Evolutionary conservation across 2,888 invertebrate genomes (phyloP).

Genomic region (Furcula furcula): DNA sequence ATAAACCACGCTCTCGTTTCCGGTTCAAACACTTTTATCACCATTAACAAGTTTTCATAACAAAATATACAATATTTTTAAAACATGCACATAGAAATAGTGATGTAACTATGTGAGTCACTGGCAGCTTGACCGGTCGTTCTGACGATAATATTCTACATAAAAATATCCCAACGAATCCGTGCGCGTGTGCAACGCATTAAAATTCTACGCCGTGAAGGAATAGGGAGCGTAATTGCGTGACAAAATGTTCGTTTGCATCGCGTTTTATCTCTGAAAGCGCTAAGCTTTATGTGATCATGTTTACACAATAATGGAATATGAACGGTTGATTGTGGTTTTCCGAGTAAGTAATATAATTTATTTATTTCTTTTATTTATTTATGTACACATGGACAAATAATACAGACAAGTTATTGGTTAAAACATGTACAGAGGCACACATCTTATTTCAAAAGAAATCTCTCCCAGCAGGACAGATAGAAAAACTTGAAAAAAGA

Average conservation of each 20-base stretch:
- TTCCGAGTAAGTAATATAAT: no score
- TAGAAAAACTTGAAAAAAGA: no score
- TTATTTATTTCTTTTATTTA: no score
- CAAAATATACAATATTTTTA: not conserved
- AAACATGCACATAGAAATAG: not conserved
- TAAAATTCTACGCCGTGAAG: not conserved
- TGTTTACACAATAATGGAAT: not conserved
- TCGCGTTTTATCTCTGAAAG: not conserved
- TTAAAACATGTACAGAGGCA: no score
- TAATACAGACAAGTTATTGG: no score
- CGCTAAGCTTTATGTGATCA: not conserved
- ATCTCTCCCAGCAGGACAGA: no score
- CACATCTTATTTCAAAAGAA: no score
- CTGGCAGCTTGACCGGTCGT: conserved; percentile 31
- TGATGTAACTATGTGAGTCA: conserved; percentile 26
- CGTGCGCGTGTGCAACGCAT: conserved; percentile 31
- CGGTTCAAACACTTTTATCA: no score
- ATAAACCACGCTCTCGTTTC: no score
- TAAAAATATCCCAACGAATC: conserved; percentile 39
- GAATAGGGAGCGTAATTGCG: conserved; percentile 1
- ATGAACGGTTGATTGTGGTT: no score
- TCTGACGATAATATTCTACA: conserved; percentile 37
- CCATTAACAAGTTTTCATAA: no score
- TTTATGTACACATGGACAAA: no score
- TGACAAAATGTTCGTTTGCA: not conserved